These are phyloP conservation scores for Drosophila prosaltans DNA, from an alignment of 1,140 invertebrate genomes.

Conservation along the genomic window DNA sequence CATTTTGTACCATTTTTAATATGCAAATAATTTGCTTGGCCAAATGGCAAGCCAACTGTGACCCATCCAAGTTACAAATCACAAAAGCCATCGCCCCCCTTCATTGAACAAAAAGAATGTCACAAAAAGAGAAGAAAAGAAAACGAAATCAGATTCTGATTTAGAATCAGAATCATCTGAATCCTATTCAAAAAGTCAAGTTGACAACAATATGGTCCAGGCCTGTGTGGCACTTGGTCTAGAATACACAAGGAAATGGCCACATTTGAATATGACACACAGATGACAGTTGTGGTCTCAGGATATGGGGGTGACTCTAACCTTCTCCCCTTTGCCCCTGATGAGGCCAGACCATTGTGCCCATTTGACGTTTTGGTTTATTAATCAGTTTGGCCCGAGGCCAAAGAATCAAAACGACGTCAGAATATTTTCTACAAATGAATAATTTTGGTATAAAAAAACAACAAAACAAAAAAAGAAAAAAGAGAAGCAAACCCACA, in stretches of 20 bases:
- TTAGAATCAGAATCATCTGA: conserved; percentile 41
- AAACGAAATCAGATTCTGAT: conserved; percentile 35
- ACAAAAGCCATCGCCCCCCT: conserved; percentile 68
- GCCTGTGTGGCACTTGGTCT: conserved; percentile 65
- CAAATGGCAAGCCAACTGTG: conserved; percentile 79
- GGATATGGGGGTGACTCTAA: conserved; percentile 44
- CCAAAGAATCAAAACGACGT: conserved; percentile 42
- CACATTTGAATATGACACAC: conserved; percentile 73
- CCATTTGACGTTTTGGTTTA: conserved; percentile 82
- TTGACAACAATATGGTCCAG: conserved; percentile 71
- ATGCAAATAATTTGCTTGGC: conserved; percentile 79
- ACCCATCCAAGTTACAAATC: conserved; percentile 65
- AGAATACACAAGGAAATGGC: conserved; percentile 29
- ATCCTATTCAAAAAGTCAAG: conserved; percentile 73
- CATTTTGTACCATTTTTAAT: conserved; percentile 53
- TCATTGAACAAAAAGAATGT: conserved; percentile 26
- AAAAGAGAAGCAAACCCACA: conserved; percentile 63
- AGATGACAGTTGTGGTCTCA: conserved; percentile 75
- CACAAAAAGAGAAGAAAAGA: neutral
- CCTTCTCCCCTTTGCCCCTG: conserved; percentile 39
- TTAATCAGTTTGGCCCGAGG: conserved; percentile 83
- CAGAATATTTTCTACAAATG: conserved; percentile 76
- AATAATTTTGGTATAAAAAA: conserved; percentile 74
- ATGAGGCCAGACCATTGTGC: conserved; percentile 74
- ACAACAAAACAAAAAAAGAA: conserved; percentile 33